Evolutionary conservation across 1,140 invertebrate genomes (phyloP), one percentile per base, ranked within the genome.

Genomic region (Pseudobourletiella spinata): DNA sequence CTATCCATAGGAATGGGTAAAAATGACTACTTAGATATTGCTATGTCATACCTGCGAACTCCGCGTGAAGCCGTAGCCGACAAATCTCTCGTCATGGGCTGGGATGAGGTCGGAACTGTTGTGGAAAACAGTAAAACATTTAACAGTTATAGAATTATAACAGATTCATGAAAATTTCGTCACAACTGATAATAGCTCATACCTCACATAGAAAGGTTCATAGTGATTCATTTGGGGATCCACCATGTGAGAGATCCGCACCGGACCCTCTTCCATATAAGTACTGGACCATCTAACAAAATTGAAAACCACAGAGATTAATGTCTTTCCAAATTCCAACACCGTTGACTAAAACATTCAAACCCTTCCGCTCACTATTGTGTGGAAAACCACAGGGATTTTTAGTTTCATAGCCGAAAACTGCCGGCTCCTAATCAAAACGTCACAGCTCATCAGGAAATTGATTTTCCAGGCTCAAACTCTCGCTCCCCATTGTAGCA

Each of bases 21-120:
- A n/a, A n/a, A n/a, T n/a, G n/a, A n/a, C n/a, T n/a, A n/a, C n/a
- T n/a, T n/a, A n/a, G n/a, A n/a, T n/a, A n/a, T n/a, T n/a, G n/a
- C n/a, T n/a, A n/a, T n/a, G n/a, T n/a, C 48, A 64, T 70, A 78
- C 77, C 72, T 79, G 77, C 63, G 77, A 78, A 42, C 78, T 76
- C 67, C 78, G 69, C 59, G 78, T 79, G 62, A 76, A 79, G 24
- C 78, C 78, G 70, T 78, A 79, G 63, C 78, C 77, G 59, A 76
- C 76, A 60, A 79, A 79, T 48, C 77, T 65, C 61, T 78, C 78
- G 64, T 79, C 76, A 67, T 78, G 77, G 16, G 70, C 61, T 18
- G 77, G 77, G 18, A 72, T 70, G 26, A 70, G 66, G 43, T 67
- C 59, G 22, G 70, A 73, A 39, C 69, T 55, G 18, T 26, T n/a